Evolutionary conservation across 2,888 invertebrate species (phyloP), one percentile per base, ranked within the genome.

Genomic region (Prosapia bicincta): DNA sequence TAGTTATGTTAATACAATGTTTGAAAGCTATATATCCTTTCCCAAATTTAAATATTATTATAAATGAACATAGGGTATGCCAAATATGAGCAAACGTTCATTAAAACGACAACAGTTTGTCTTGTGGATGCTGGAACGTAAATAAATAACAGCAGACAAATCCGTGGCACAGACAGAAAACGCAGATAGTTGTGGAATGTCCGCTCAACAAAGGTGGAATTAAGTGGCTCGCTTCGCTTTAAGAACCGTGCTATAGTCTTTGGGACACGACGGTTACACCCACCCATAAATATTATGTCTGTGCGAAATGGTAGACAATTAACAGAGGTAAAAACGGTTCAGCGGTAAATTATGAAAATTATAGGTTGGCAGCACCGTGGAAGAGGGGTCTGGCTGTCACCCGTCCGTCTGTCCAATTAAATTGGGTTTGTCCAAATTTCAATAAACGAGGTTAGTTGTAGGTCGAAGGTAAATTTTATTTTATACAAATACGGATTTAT

Each of bases 271-370:
- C n/a, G 54, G 54, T 20, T 6, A 54, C 54, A 54, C 54, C 54
- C 54, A 54, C 54, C 54, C 54, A 54, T 54, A 54, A 54, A 54
- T 54, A 54, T 54, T 5, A 54, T 5, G 54, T 54, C 54, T 54
- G 54, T 54, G 54, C 54, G 54, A 54, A 54, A 54, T 54, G 54
- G 54, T 54, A 54, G 54, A 54, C 54, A 54, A 54, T 54, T 54
- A 54, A 54, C 54, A 54, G 54, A 54, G 54, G 20, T n/a, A 54
- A 54, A 54, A 54, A 54, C 54, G n/a, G 54, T 54, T 20, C 54
- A 54, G 67, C 68, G 78, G 76, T 78, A 78, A 79, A 78, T 78
- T 78, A 78, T 79, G 79, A 78, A 79, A 78, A 79, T 79, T 79
- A 79, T 77, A 72, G 79, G 79, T 71, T 77, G 54, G 54, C n/a